These are phyloP conservation scores for Ischnura elegans DNA, from an alignment of 2,888 invertebrate species.

Conservation along the genomic window DNA sequence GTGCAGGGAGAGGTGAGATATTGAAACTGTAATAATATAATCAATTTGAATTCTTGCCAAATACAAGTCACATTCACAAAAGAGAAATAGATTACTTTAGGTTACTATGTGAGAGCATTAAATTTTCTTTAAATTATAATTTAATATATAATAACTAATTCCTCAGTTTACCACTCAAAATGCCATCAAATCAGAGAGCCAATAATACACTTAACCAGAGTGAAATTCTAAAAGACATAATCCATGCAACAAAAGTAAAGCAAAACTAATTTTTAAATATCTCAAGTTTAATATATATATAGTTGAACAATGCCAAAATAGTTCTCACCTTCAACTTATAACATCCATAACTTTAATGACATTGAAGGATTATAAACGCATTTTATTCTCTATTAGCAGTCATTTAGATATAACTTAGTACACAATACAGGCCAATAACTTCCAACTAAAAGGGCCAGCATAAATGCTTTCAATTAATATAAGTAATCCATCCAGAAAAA, in stretches of 20 bases:
- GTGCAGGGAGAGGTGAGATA: no score
- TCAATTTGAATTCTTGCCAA: no score
- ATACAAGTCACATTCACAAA: no score
- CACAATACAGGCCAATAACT: constrained; percentile 15
- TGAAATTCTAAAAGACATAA: neutral
- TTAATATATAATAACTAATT: neutral
- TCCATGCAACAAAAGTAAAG: neutral
- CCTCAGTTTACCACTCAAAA: neutral
- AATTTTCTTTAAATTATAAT: neutral
- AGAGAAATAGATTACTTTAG: no score
- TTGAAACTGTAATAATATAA: no score
- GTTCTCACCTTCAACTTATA: constrained; percentile 38
- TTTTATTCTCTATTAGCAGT: constrained; percentile 35
- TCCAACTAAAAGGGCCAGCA: constrained; percentile 15
- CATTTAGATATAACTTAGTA: constrained; percentile 19
- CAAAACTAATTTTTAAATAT: constrained; percentile 21
- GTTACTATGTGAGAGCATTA: no score
- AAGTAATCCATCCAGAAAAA: constrained; percentile 38
- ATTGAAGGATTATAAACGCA: constrained; percentile 31
- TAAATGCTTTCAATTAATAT: constrained; percentile 34
- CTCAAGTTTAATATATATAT: constrained; percentile 19
- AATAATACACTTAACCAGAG: neutral
- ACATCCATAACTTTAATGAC: constrained; percentile 32
- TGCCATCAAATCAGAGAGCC: neutral
- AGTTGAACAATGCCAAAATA: constrained; percentile 38